phyloP scores from a whole-genome alignment of 35 echinoderm and acorn worm species.

The Diadema setosum region DNA sequence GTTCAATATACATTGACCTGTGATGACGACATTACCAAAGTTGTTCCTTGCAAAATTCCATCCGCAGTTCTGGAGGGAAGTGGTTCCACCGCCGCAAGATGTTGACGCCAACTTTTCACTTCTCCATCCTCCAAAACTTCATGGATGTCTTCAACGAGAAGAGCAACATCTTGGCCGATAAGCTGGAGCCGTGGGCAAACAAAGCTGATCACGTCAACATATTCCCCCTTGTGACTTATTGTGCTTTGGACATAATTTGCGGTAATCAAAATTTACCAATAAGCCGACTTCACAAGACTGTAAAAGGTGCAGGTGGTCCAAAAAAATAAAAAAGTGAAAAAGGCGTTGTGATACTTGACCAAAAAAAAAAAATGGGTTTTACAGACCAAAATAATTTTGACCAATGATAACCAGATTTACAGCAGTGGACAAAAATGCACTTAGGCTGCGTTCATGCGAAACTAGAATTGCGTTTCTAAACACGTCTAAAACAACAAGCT shows the following conservation, averaged over 20 bases:
- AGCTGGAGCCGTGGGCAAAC: background rate
- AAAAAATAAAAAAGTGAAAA: background rate
- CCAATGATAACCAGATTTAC: background rate
- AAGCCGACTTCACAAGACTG: background rate
- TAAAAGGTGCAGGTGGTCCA: background rate
- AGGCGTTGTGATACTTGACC: background rate
- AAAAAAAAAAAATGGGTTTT: background rate
- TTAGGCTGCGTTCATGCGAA: background rate
- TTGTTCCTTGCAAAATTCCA: background rate
- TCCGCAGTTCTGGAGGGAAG: conserved; percentile 61
- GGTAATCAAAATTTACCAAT: conserved; percentile 23
- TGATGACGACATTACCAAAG: no score
- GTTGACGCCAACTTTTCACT: conserved; percentile 86
- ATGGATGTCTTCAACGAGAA: conserved; percentile 79
- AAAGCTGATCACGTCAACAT: conserved; percentile 64
- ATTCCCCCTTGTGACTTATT: conserved; percentile 66
- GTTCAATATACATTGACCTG: no score
- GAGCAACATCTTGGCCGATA: conserved; percentile 43
- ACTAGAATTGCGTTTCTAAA: no score
- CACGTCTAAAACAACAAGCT: no score
- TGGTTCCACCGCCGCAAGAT: conserved; percentile 73
- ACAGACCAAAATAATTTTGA: background rate
- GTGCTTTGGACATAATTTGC: conserved; percentile 86
- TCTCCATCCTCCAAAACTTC: conserved; percentile 73
- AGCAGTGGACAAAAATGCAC: background rate